Conservation (phyloP, 2,888 invertebrate genomes). For the Ephialtes manifestator region DNA sequence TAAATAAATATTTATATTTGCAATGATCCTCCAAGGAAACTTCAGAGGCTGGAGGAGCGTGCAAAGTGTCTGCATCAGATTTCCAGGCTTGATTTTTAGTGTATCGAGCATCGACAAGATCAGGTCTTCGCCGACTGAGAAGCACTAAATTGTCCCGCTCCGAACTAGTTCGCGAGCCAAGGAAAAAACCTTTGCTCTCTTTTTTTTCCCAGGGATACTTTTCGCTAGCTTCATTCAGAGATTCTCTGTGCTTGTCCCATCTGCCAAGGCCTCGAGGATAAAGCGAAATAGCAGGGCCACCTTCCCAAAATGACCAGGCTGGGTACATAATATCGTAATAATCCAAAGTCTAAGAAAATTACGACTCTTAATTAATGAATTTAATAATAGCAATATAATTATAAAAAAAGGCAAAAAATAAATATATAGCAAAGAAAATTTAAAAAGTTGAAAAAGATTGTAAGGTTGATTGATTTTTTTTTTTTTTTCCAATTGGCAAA, state of each 20-base stretch:
- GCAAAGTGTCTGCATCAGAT: constrained; percentile 96
- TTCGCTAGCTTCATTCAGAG: constrained; percentile 90
- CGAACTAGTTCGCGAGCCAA: constrained; percentile 97
- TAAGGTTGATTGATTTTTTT: background rate
- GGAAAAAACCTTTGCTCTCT: constrained; percentile 92
- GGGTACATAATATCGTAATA: constrained; percentile 98
- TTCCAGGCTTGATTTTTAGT: constrained; percentile 99
- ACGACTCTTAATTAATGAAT: background rate
- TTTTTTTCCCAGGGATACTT: constrained; percentile 93
- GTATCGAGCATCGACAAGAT: constrained; percentile 96
- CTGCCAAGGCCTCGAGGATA: constrained; percentile 97
- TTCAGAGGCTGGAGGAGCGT: constrained; percentile 94
- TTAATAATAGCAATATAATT: no score
- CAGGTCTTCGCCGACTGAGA: constrained; percentile 91
- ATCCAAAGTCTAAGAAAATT: constrained; percentile 88
- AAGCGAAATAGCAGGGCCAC: constrained; percentile 97
- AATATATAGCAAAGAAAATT: background rate
- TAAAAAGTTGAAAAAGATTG: background rate
- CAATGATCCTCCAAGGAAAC: constrained; percentile 97
- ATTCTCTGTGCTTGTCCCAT: constrained; percentile 94
- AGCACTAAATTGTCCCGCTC: constrained; percentile 96
- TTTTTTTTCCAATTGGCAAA: no score
- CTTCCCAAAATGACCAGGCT: constrained; percentile 99
- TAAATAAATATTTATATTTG: constrained; percentile 96
- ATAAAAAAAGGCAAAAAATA: no score